These are phyloP conservation scores for Drosophila neotestacea DNA, from an alignment of 2,888 invertebrate species.

Conservation along the genomic window DNA sequence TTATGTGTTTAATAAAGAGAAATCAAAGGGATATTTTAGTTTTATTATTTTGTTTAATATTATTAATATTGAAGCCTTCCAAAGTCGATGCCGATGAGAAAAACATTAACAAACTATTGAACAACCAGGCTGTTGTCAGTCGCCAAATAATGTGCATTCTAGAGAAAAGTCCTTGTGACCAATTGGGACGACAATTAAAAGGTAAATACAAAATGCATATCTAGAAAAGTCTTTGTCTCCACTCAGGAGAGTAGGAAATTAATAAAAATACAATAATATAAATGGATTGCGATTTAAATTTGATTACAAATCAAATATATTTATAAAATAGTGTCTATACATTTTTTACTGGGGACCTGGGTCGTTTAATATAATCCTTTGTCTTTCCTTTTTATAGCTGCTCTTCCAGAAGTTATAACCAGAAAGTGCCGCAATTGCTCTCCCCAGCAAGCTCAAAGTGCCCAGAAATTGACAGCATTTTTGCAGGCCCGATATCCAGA, in stretches of 20 bases:
- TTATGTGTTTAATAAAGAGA: conserved; percentile 58
- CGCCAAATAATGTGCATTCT: conserved; percentile 87
- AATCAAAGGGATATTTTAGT: conserved; percentile 50
- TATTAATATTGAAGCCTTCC: conserved; percentile 47
- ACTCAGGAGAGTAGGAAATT: too few species aligned
- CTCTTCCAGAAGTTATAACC: conserved; percentile 86
- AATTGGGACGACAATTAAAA: conserved; percentile 87
- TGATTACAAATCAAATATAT: too few species aligned
- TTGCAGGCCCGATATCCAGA: conserved; percentile 86
- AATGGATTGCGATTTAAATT: too few species aligned
- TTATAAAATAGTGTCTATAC: not conserved
- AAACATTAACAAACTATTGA: conserved; percentile 82
- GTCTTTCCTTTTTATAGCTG: conserved; percentile 42
- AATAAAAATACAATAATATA: too few species aligned
- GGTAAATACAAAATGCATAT: conserved; percentile 83
- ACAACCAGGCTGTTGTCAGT: conserved; percentile 85
- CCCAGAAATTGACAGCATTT: conserved; percentile 86
- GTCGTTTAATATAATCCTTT: not conserved
- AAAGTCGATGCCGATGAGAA: conserved; percentile 78
- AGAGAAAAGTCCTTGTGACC: conserved; percentile 87
- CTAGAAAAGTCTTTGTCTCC: too few species aligned
- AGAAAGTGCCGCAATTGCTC: conserved; percentile 86
- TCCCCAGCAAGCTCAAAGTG: conserved; percentile 86
- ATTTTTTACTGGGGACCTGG: too few species aligned
- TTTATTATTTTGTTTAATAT: conserved; percentile 74